Percentiles rank a stretch among this genome's conserved stretches.
These are phyloP conservation scores for Clytia hemisphaerica DNA, from an alignment of 30 jellyfish, hydroid and myxozoan genomes.

Conservation along the genomic window DNA sequence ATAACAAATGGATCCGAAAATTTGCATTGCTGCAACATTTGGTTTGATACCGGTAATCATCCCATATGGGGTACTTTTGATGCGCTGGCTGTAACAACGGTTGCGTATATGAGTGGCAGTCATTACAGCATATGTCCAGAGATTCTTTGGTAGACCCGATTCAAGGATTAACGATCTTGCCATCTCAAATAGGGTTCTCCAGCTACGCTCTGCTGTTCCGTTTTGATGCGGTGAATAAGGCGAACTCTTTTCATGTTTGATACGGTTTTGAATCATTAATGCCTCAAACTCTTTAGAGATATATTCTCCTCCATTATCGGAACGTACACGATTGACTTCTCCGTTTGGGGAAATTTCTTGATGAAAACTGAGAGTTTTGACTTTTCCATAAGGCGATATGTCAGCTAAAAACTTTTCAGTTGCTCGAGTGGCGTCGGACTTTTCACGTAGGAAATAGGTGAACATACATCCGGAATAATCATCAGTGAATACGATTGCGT, in stretches of 20 bases:
- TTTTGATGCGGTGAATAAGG: constrained; percentile 22
- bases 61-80: not conserved
- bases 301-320: constrained; percentile 3
- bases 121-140: constrained; percentile 25
- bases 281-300: not conserved
- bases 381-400: constrained; percentile 40
- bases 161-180: constrained; percentile 5
- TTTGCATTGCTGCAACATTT: constrained; percentile 5
- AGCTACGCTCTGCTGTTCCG: constrained; percentile 18
- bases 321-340: constrained; percentile 5
- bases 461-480: constrained; percentile 7
- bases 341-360: constrained; percentile 28
- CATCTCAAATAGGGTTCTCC: constrained; percentile 26
- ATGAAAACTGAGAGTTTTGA: constrained; percentile 31
- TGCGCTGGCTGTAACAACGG: constrained; percentile 16
- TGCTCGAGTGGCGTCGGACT: constrained; percentile 26
- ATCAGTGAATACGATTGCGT: constrained; percentile 13
- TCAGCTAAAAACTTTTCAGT: constrained; percentile 48
- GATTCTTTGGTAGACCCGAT: not conserved
- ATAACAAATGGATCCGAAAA: constrained; percentile 18
- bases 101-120: no score
- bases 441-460: not conserved
- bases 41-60: constrained; percentile 15
- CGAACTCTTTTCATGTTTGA: not conserved
- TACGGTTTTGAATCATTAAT: not conserved